Conservation (phyloP, 1,140 invertebrate genomes). For the Calycopis cecrops region DNA sequence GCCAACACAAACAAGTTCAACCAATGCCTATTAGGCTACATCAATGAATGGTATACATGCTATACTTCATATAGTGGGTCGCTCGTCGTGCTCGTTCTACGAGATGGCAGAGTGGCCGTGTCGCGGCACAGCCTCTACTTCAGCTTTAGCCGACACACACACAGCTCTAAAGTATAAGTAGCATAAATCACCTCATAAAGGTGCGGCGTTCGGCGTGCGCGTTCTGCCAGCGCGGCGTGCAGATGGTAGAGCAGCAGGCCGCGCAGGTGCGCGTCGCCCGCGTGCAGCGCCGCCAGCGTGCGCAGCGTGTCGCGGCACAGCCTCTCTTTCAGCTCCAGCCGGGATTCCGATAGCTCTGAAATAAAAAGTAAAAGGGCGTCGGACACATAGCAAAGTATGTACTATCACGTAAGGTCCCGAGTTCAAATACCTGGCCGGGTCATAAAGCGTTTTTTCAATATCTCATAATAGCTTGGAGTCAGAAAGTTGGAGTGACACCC, state of each 20-base stretch:
- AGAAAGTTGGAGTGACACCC: too few species aligned
- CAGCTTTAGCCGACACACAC: constrained; percentile 56
- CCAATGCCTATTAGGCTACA: too few species aligned
- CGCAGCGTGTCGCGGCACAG: constrained; percentile 67
- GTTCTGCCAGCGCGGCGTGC: constrained; percentile 68
- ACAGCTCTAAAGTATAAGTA: constrained; percentile 60
- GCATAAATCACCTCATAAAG: constrained; percentile 50
- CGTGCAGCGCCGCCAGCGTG: constrained; percentile 61
- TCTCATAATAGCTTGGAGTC: too few species aligned
- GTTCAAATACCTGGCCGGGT: too few species aligned
- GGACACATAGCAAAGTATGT: too few species aligned
- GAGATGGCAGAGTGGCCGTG: constrained; percentile 61
- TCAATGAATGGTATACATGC: too few species aligned
- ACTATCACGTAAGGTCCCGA: too few species aligned
- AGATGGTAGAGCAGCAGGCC: constrained; percentile 67
- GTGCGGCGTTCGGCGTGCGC: constrained; percentile 52
- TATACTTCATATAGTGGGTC: constrained; percentile 57
- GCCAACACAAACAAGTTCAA: too few species aligned
- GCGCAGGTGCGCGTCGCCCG: constrained; percentile 61
- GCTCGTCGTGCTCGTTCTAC: constrained; percentile 60
- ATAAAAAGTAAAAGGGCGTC: constrained; percentile 9
- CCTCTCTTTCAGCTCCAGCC: constrained; percentile 58
- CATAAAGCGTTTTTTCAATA: too few species aligned
- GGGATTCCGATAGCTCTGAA: constrained; percentile 67
- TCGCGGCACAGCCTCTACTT: constrained; percentile 67